Conservation (phyloP, 2,797 vertebrate genomes). For the Falco biarmicus region DNA sequence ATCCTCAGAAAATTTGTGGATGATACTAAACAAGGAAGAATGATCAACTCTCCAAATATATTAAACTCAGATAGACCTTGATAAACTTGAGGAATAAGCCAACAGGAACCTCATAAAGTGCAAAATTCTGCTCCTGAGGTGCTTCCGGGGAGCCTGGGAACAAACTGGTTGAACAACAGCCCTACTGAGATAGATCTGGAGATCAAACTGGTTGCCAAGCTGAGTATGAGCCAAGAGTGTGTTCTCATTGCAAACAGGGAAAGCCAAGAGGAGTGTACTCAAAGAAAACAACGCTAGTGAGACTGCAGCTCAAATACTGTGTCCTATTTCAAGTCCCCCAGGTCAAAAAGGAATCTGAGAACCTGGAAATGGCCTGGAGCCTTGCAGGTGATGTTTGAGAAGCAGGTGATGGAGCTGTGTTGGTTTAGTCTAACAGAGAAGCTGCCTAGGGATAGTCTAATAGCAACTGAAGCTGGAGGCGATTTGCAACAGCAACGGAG, state of each 20-base stretch:
- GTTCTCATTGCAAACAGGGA: neutral
- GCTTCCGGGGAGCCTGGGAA: neutral
- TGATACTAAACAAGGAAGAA: neutral
- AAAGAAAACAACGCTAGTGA: slow-evolving; percentile 1
- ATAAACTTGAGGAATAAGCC: neutral
- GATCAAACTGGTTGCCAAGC: neutral
- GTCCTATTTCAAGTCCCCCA: neutral
- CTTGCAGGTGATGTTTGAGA: neutral
- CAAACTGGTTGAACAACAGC: neutral
- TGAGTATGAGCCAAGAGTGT: neutral
- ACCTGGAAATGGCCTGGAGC: neutral
- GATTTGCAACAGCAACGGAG: neutral
- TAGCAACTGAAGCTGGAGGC: neutral
- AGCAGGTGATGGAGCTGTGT: neutral
- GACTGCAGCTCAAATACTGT: neutral
- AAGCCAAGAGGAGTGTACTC: neutral
- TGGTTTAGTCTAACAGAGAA: neutral
- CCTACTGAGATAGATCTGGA: neutral
- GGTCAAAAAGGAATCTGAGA: neutral
- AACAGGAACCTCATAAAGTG: neutral
- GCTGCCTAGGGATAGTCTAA: neutral
- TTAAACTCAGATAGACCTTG: neutral
- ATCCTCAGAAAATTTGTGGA: neutral
- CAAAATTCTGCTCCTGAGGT: neutral
- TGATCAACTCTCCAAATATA: neutral